Percentiles rank a stretch among this genome's conserved stretches.
Conservation (phyloP, 2,113 vertebrate genomes). For the Hypomesus transpacificus region DNA sequence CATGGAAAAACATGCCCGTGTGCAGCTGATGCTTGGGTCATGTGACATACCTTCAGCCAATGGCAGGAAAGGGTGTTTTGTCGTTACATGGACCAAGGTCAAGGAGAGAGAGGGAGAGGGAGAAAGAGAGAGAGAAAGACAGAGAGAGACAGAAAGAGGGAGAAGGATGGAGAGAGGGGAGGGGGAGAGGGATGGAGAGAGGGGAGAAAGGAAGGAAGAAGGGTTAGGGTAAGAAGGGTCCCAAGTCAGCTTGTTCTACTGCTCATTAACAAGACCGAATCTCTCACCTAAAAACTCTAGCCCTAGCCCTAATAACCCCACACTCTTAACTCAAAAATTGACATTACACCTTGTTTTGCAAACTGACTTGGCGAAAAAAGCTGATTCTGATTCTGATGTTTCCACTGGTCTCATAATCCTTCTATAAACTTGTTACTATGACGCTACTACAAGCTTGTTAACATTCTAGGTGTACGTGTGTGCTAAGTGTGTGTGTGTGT, state of each 20-base stretch:
- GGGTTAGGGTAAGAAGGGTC: not conserved
- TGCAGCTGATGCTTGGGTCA: constrained; percentile 59
- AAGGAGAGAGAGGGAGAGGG: constrained; percentile 23
- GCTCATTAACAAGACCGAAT: not conserved
- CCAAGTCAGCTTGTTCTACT: not conserved
- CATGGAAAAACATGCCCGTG: constrained; percentile 49
- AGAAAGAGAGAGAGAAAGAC: constrained; percentile 21
- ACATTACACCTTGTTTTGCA: no score
- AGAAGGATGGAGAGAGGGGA: constrained; percentile 30
- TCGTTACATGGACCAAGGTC: constrained; percentile 63
- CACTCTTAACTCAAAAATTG: no score
- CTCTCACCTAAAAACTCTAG: no score
- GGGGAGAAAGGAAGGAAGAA: not conserved
- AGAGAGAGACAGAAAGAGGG: constrained; percentile 2
- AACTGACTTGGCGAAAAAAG: no score
- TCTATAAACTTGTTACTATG: no score
- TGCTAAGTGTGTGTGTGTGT: not conserved
- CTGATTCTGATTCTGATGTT: no score
- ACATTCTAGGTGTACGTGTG: not conserved
- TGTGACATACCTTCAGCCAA: constrained; percentile 48
- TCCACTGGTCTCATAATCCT: no score
- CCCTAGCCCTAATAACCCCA: not conserved
- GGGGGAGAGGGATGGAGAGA: not conserved
- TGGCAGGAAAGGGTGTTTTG: constrained; percentile 39
- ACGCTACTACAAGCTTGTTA: no score